Evolutionary conservation across 2,888 invertebrate species (phyloP), one percentile per base, ranked within the genome.

Genomic region (Drosophila paranaensis): DNA sequence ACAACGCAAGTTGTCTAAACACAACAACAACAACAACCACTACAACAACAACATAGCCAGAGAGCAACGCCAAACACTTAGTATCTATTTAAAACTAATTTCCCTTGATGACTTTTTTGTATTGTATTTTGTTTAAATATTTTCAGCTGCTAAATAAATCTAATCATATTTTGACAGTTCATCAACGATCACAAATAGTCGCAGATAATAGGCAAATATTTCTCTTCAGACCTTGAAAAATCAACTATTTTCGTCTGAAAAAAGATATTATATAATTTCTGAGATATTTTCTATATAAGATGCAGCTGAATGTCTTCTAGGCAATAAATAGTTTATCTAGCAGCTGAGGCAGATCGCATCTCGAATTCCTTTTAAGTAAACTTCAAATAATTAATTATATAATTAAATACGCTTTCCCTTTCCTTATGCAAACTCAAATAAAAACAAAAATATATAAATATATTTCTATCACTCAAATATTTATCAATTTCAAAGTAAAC

Each of bases 31-130:
- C 46, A 62, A 25, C 16, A 40, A 13, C 4, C 46, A 33, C 14
- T 16, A 10, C 14, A 33, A 11, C 30, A 33, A 33, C 71, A 71
- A 25, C 30, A 35, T 16, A 13, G n/a, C 6, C 43, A 48, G 27
- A 63, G 35, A 33, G 8, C n/a, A 37, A 6, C 42, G 63, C 25
- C 58, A 76, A 55, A 14, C 76, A 39, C 50, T 60, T 54, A 37
- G 54, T 42, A 40, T 43, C 25, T 13, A 55, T 39, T 8, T 57
- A 50, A 67, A 42, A 50, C 25, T 54, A 13, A 30, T 39, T 45
- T 35, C 13, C 25, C 16, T 33, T 53, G 43, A 1, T 33, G 57
- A 37, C 10, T 10, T 6, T 20, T 63, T 45, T 37, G 4, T 13
- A 3, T 10, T 35, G 11, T 10, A 3, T 14, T 20, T 25, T 37